Conservation (phyloP, 2,888 invertebrate species). For the Danaus chrysippus region DNA sequence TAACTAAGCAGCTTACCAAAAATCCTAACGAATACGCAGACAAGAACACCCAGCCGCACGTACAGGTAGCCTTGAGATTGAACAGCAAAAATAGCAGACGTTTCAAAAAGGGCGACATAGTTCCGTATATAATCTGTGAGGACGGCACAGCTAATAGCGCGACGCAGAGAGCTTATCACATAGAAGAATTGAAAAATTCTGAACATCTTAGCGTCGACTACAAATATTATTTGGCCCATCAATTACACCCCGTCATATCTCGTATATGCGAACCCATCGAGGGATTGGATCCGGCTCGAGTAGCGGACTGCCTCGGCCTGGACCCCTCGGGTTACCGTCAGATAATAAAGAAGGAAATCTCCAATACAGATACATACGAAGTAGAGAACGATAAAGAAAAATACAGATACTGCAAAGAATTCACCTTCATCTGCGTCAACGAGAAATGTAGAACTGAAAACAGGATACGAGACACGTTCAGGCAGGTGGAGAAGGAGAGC, state of each 20-base stretch:
- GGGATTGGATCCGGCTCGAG: conserved; percentile 92
- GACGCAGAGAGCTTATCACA: conserved; percentile 95
- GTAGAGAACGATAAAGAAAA: conserved; percentile 75
- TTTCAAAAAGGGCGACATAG: conserved; percentile 95
- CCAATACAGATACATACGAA: conserved; percentile 67
- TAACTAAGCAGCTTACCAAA: conserved; percentile 97
- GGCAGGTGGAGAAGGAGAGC: conserved; percentile 60
- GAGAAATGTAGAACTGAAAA: conserved; percentile 79
- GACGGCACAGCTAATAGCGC: conserved; percentile 89
- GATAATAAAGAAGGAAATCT: conserved; percentile 62
- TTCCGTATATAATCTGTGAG: conserved; percentile 96
- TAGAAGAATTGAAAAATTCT: conserved; percentile 90
- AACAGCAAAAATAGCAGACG: conserved; percentile 89
- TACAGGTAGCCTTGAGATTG: conserved; percentile 89
- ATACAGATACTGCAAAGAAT: conserved; percentile 80
- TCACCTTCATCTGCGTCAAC: conserved; percentile 81
- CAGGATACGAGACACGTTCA: conserved; percentile 71
- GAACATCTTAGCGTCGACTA: conserved; percentile 87
- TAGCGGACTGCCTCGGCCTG: conserved; percentile 93
- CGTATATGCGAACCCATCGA: conserved; percentile 97
- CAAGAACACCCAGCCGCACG: conserved; percentile 90
- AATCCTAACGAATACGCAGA: conserved; percentile 95
- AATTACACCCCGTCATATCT: conserved; percentile 97
- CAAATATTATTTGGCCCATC: conserved; percentile 95
- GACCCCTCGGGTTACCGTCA: conserved; percentile 78